These are phyloP conservation scores for Spicauda simplicius DNA, from an alignment of 2,888 invertebrate species.

Conservation along the genomic window DNA sequence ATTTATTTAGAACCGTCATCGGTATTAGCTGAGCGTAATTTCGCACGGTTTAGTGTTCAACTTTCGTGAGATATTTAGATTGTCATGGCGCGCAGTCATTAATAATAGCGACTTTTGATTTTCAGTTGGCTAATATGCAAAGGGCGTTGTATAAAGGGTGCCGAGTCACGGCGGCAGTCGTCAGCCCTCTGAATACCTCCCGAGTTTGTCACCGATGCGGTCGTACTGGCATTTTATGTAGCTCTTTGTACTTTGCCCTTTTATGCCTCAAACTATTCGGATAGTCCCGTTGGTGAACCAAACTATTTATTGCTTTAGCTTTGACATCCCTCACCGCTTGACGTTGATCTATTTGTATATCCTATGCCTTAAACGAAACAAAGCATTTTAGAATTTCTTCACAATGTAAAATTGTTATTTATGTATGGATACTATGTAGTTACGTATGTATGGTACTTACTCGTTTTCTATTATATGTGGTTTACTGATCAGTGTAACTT, in stretches of 20 bases:
- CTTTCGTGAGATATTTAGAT: conserved; percentile 80
- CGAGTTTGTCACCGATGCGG: conserved; percentile 81
- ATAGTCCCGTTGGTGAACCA: conserved; percentile 70
- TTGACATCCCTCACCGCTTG: conserved; percentile 57
- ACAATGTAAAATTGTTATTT: neutral
- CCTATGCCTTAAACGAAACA: neutral
- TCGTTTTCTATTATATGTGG: too few relatives aligned
- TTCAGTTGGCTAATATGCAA: conserved; percentile 81
- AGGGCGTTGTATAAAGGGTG: conserved; percentile 74
- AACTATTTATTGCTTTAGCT: conserved; percentile 71
- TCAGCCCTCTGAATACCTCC: conserved; percentile 77
- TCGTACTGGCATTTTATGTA: conserved; percentile 79
- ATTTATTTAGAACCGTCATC: conserved; percentile 63
- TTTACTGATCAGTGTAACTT: too few relatives aligned
- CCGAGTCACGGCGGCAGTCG: conserved; percentile 64
- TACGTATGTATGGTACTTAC: neutral
- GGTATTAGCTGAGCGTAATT: conserved; percentile 67
- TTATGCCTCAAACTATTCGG: conserved; percentile 77
- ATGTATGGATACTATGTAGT: neutral
- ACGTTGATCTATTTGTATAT: conserved; percentile 32
- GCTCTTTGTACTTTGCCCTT: conserved; percentile 81
- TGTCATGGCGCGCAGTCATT: conserved; percentile 80
- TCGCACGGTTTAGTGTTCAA: conserved; percentile 69
- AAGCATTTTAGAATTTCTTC: conserved; percentile 3
- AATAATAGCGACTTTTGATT: conserved; percentile 84